Percentiles rank a stretch among this genome's conserved stretches.
phyloP scores from a whole-genome alignment of 1,140 invertebrate species.

The Drosophila pectinifera region DNA sequence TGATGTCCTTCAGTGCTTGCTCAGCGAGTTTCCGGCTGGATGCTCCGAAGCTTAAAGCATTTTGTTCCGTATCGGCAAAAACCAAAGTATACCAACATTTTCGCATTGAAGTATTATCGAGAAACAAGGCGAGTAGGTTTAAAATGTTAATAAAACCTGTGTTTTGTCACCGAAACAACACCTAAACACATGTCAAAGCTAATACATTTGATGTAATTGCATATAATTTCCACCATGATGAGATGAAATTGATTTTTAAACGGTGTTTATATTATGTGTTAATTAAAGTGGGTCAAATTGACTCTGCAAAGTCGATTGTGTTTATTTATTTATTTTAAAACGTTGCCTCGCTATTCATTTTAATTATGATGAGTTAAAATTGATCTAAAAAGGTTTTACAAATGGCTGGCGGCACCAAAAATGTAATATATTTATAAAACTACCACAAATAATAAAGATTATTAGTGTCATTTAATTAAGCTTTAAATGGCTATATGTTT shows the following conservation, averaged over 20 bases:
- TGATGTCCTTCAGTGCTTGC: conserved; percentile 18
- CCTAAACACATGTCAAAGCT: not conserved
- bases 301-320: not conserved
- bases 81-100: not conserved
- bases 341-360: not conserved
- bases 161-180: not conserved
- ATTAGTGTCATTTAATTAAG: not conserved
- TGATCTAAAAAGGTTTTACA: not conserved
- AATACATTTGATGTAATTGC: not conserved
- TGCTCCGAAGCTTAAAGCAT: not conserved
- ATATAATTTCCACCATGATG: not conserved
- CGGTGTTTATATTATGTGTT: not conserved
- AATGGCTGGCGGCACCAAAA: not conserved
- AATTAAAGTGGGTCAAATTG: not conserved
- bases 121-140: not conserved
- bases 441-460: not conserved
- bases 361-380: not conserved
- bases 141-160: not conserved
- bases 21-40: conserved; percentile 5
- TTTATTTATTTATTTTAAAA: not conserved
- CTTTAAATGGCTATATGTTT: not conserved
- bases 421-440: too few relatives aligned
- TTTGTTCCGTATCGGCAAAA: not conserved
- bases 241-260: not conserved
- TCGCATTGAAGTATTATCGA: not conserved